Percentiles rank a stretch among this genome's conserved stretches.
These are phyloP conservation scores for Rhimphoctona megacephalus DNA, from an alignment of 2,888 invertebrate genomes.

Conservation along the genomic window DNA sequence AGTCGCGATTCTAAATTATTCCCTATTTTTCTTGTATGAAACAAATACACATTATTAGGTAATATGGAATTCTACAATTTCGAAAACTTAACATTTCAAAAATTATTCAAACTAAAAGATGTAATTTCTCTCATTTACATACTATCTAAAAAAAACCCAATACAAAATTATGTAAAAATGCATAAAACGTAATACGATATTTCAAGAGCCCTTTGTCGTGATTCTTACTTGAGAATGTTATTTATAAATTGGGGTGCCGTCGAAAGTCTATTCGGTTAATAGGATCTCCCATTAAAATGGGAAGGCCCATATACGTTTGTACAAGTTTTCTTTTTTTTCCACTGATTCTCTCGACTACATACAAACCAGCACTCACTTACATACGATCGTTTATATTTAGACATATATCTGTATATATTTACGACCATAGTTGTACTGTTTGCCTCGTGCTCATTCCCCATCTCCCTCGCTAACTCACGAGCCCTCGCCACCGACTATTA, in stretches of 20 bases:
- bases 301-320: constrained; percentile 17
- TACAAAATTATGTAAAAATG: background rate
- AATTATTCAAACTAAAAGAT: background rate
- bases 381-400: constrained; percentile 10
- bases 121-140: background rate
- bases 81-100: background rate
- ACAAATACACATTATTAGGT: background rate
- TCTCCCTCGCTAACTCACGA: constrained; percentile 69
- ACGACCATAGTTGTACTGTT: constrained; percentile 10
- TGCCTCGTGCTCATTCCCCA: constrained; percentile 37
- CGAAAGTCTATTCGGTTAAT: background rate
- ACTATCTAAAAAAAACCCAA: background rate
- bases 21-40: background rate
- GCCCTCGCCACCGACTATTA: constrained; percentile 76
- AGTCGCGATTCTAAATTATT: no score
- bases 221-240: background rate
- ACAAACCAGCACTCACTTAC: constrained; percentile 63
- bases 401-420: constrained; percentile 27
- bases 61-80: background rate
- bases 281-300: constrained; percentile 2
- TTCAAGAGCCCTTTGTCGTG: background rate
- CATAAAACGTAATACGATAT: background rate
- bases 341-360: constrained; percentile 43
- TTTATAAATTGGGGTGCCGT: background rate
- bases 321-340: constrained; percentile 38